These are phyloP conservation scores for Teleogryllus oceanicus DNA, from an alignment of 2,888 invertebrate genomes.

Conservation along the genomic window DNA sequence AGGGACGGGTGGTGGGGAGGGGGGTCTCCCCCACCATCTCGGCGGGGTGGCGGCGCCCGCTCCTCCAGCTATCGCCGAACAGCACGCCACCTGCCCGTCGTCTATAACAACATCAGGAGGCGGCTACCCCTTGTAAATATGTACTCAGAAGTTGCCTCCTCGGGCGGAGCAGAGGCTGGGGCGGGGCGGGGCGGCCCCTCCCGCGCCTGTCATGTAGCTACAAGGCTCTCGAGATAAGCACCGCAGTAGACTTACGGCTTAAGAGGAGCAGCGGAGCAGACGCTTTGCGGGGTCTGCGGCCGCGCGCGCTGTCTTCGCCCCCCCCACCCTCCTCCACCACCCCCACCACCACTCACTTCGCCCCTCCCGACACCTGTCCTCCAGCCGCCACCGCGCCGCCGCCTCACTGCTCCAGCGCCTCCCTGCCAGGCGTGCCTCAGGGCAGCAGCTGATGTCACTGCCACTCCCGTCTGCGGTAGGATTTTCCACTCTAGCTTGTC, in stretches of 20 bases:
- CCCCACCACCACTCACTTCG: no score
- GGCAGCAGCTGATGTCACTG: no score
- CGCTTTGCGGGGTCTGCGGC: not conserved
- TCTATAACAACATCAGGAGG: not conserved
- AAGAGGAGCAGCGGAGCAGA: slow-evolving; percentile 1
- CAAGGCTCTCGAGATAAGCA: slow-evolving; percentile 2
- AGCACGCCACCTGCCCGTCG: not conserved
- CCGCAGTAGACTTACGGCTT: not conserved
- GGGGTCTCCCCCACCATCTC: not conserved
- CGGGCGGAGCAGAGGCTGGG: not conserved
- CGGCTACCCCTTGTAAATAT: not conserved
- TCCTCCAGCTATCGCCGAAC: not conserved
- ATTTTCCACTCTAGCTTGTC: no score
- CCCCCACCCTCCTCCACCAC: not conserved
- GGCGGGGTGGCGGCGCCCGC: not conserved
- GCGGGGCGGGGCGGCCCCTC: not conserved
- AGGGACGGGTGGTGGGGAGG: not conserved
- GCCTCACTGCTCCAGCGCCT: no score
- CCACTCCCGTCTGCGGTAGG: no score
- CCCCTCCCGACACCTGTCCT: no score
- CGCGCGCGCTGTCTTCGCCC: not conserved
- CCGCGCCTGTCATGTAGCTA: slow-evolving; percentile 1
- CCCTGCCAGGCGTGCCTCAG: no score
- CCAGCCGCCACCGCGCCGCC: no score
- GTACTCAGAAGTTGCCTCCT: not conserved